These are phyloP conservation scores for Thera britannica DNA, from an alignment of 2,888 invertebrate species.

Conservation along the genomic window DNA sequence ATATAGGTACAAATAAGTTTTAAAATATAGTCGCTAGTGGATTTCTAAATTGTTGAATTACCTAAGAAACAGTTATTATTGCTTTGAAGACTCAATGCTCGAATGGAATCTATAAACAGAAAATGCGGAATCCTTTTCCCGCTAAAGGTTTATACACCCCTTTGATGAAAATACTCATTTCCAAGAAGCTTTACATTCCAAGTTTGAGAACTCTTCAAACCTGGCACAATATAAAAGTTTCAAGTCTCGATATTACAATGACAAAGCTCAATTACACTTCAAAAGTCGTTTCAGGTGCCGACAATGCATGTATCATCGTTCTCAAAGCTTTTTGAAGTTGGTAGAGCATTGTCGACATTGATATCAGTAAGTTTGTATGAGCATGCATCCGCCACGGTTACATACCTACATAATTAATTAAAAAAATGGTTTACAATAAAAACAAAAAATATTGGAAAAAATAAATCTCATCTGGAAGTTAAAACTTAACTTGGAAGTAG, in stretches of 20 bases:
- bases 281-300: constrained; percentile 19
- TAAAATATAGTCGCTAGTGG: no score
- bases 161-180: constrained; percentile 13
- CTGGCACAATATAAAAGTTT: constrained; percentile 32
- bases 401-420: no score
- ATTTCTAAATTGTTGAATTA: no score
- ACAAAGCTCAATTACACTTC: constrained; percentile 22
- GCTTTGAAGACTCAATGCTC: not conserved
- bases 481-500: no score
- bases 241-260: constrained; percentile 9
- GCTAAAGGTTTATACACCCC: not conserved
- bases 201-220: constrained; percentile 16
- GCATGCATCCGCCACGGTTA: no score
- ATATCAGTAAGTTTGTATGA: not conserved
- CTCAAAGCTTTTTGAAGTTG: constrained; percentile 13
- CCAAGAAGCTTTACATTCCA: constrained; percentile 8
- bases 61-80: no score
- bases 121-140: constrained; percentile 6
- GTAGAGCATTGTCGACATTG: constrained; percentile 1
- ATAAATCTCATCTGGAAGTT: no score
- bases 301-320: constrained; percentile 19
- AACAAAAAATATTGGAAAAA: no score
- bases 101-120: not conserved
- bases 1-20: no score
- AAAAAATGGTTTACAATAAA: no score